Evolutionary conservation across 2,797 vertebrate genomes (phyloP).

Genomic region (Anabas testudineus): DNA sequence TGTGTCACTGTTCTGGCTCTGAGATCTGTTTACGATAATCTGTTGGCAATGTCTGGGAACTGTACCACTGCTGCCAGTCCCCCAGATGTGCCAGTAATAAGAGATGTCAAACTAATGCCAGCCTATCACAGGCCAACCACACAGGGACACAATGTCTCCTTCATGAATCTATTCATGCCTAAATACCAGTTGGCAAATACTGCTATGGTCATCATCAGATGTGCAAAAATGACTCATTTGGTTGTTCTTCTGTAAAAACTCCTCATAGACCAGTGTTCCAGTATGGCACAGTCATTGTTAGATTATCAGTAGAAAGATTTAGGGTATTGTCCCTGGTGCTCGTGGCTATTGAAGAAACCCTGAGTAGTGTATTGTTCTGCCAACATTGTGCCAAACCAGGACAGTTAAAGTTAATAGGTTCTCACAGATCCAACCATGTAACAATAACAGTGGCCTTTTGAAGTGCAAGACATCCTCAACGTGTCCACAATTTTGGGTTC

Average conservation of each 20-base stretch:
- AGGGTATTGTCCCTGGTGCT: not conserved
- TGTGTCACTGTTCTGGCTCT: slow-evolving; percentile 37
- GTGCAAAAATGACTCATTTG: slow-evolving; percentile 5
- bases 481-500: not conserved
- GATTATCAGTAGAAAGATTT: slow-evolving; percentile 6
- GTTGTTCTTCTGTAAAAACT: slow-evolving; percentile 7
- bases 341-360: not conserved
- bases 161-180: slow-evolving; percentile 28
- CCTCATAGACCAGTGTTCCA: slow-evolving; percentile 14
- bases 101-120: slow-evolving; percentile 54
- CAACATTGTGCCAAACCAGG: slow-evolving; percentile 1
- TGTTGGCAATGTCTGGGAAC: slow-evolving; percentile 29
- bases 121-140: slow-evolving; percentile 40
- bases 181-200: slow-evolving; percentile 23
- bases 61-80: slow-evolving; percentile 33
- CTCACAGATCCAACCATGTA: slow-evolving; percentile 1
- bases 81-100: slow-evolving; percentile 65
- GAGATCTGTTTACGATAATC: slow-evolving; percentile 47
- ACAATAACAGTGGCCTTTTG: not conserved
- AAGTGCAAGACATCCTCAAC: not conserved
- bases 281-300: not conserved
- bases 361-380: not conserved
- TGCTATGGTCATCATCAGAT: slow-evolving; percentile 13
- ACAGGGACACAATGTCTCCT: slow-evolving; percentile 30
- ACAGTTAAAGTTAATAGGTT: not conserved